phyloP scores from a whole-genome alignment of 2,113 vertebrate species.

The Sylvietta virens region DNA sequence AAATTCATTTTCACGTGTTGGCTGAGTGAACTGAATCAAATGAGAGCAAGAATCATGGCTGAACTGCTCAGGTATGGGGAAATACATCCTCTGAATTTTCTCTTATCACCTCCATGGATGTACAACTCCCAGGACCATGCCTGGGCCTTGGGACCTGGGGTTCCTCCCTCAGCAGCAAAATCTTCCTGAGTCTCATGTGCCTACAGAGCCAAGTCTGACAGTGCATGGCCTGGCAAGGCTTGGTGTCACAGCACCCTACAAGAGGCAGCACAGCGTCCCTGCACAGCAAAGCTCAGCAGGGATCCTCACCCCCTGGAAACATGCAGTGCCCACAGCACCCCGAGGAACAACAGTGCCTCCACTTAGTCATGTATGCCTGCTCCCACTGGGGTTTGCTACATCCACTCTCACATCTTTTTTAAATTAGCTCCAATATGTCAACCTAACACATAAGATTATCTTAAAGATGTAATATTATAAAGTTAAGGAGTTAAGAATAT shows the following conservation, averaged over 20 bases:
- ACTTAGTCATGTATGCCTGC: neutral
- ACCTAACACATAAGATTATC: neutral
- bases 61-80: neutral
- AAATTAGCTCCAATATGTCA: neutral
- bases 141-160: neutral
- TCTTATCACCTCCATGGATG: accelerated
- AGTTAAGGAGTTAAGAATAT: neutral
- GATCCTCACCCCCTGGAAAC: neutral
- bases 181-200: neutral
- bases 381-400: neutral
- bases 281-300: neutral
- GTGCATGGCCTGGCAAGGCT: neutral
- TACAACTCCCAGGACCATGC: neutral
- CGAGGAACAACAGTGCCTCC: neutral
- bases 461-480: neutral
- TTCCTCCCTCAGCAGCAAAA: neutral
- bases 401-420: neutral
- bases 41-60: neutral
- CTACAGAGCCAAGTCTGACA: neutral
- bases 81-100: neutral
- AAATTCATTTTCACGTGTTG: neutral
- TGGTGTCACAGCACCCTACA: neutral
- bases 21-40: neutral
- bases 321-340: neutral
- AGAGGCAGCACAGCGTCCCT: neutral